phyloP scores from a whole-genome alignment of 1,140 invertebrate genomes.

The Bicyclus anynana region DNA sequence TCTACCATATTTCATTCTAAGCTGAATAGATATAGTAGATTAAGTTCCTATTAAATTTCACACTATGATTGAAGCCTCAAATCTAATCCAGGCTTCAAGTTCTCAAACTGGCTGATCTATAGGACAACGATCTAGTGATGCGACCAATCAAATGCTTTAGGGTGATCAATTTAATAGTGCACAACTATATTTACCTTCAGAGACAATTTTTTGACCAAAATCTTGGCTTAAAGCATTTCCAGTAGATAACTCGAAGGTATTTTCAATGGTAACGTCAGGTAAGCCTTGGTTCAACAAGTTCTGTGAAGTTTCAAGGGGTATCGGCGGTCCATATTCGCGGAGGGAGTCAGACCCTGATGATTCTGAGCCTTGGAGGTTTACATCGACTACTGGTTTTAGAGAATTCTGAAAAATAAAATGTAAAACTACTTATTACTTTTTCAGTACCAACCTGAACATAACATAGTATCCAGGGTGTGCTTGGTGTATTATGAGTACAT shows the following conservation, averaged over 20 bases:
- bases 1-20: too few relatives aligned
- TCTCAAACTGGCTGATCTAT: too few relatives aligned
- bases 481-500: too few relatives aligned
- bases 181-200: conserved; percentile 10
- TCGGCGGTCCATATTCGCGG: conserved; percentile 59
- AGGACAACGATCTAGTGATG: too few relatives aligned
- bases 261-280: conserved; percentile 46
- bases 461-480: too few relatives aligned
- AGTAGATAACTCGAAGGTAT: conserved; percentile 30
- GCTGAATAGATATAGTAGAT: too few relatives aligned
- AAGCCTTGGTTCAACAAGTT: conserved; percentile 47
- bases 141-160: too few relatives aligned
- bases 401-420: conserved; percentile 44
- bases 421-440: too few relatives aligned
- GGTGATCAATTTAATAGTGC: background rate
- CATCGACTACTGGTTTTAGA: conserved; percentile 37
- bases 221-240: conserved; percentile 8
- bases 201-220: conserved; percentile 8
- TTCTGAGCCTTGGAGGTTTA: conserved; percentile 44
- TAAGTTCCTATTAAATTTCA: too few relatives aligned
- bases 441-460: too few relatives aligned
- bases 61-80: too few relatives aligned
- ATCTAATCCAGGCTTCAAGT: too few relatives aligned
- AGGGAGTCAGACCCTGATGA: conserved; percentile 55
- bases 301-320: conserved; percentile 34